Evolutionary conservation across 2,797 vertebrate species (phyloP), one percentile per base, ranked within the genome.

Genomic region (Microcaecilia unicolor): DNA sequence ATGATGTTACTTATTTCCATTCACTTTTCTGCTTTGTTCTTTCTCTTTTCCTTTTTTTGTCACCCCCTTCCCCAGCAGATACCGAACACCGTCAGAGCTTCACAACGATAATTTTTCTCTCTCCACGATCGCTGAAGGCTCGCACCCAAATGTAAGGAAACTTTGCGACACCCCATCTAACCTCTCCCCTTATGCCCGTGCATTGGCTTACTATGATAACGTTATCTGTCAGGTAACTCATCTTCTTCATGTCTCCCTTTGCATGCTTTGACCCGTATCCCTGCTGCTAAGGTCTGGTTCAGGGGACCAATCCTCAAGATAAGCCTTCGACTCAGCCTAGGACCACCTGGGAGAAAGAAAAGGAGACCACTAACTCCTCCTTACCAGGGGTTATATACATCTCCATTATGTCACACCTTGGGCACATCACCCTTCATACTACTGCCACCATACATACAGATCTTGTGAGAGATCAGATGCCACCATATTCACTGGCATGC

Each of bases 71-170:
- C 60, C 62, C 64, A 80, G 81, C 91, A 96, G 93, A 86, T 94
- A 92, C 85, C 88, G 90, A 71, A 90, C 90, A 43, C 85, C 93
- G 11, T 94, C 92, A 41, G 94, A 97, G 81, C 90, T 93, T 62
- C 94, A 96, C 91, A 97, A 98, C 37, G 94, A 98, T 84, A 98
- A 98, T 89, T 98, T 98, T 83, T 98, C 95, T 62, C 87, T 98
- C 58, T 98, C 95, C 77, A 98, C 95, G 78, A 97, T 98, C 81
- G 95, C 95, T 55, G 93, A 96, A 84, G 94, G 93, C 84, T 98
- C 95, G 68, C 93, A 97, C 77, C 90, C 92, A 86, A 97, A 97
- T 63, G 94, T 98, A 97, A 98, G 94, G 89, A 92, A 81, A 84
- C 78, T 81, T 67, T 74, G 75, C 46, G 74, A 76, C 80, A 74